phyloP scores from a whole-genome alignment of 1,140 invertebrate species.

The Aphelenchoides fujianensis region DNA sequence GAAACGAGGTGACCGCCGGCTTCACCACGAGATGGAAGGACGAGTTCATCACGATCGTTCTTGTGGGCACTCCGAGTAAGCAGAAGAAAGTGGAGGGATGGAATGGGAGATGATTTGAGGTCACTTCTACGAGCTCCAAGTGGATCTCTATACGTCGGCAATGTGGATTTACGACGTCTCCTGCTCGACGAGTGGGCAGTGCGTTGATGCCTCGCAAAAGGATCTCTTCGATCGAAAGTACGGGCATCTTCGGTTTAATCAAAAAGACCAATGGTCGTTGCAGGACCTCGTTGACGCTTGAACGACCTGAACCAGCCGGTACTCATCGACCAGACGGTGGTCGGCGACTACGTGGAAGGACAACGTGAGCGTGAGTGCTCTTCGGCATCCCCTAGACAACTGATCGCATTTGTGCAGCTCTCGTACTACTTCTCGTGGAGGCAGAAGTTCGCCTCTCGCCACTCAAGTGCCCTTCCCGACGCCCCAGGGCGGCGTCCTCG shows the following conservation, averaged over 20 bases:
- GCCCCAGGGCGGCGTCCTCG: neutral
- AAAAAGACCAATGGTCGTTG: neutral
- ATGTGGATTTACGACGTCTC: slow-evolving; percentile 17
- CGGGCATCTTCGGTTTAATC: neutral
- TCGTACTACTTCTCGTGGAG: neutral
- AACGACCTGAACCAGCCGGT: neutral
- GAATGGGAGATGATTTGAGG: neutral
- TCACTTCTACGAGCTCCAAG: slow-evolving; percentile 10
- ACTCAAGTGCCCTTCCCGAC: neutral
- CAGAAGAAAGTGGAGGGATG: neutral
- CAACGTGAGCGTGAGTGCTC: neutral
- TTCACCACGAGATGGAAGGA: slow-evolving; percentile 4
- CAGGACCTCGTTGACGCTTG: slow-evolving; percentile 4
- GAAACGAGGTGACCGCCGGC: neutral
- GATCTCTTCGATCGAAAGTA: slow-evolving; percentile 6
- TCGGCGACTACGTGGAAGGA: slow-evolving; percentile 7
- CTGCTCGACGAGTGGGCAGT: neutral
- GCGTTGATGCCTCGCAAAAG: neutral
- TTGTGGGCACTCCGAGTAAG: slow-evolving; percentile 6
- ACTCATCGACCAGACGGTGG: neutral
- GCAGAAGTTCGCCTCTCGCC: neutral
- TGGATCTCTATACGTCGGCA: neutral
- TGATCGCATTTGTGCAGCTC: slow-evolving; percentile 2
- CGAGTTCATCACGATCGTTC: slow-evolving; percentile 5
- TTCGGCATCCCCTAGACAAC: neutral